Conservation (phyloP, 2,888 invertebrate genomes). For the Magallana nippona region DNA sequence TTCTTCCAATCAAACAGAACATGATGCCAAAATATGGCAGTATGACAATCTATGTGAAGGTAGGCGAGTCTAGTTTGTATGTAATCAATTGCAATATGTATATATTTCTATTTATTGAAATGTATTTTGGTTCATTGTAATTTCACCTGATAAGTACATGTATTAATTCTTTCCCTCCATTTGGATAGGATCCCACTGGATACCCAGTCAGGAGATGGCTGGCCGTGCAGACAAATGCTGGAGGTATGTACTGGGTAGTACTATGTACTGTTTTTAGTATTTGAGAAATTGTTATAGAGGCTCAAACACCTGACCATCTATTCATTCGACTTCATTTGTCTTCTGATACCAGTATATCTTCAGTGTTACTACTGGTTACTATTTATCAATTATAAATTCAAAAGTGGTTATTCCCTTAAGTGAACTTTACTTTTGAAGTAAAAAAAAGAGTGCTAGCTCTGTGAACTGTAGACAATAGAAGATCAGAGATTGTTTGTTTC, state of each 20-base stretch:
- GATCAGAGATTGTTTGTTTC: no score
- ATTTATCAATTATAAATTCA: no score
- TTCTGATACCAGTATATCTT: no score
- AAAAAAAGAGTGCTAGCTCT: no score
- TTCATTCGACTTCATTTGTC: no score
- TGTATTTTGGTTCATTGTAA: not conserved
- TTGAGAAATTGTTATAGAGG: not conserved
- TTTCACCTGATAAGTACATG: not conserved
- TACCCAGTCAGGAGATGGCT: constrained; percentile 95
- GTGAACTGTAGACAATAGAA: no score
- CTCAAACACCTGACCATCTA: no score
- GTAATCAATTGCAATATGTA: not conserved
- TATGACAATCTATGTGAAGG: constrained; percentile 92
- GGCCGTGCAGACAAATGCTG: constrained; percentile 86
- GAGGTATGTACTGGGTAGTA: constrained; percentile 62
- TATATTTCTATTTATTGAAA: not conserved
- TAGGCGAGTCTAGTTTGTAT: constrained; percentile 59
- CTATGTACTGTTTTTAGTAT: not conserved
- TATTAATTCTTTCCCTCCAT: not conserved
- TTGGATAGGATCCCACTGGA: constrained; percentile 87
- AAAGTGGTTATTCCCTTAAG: no score
- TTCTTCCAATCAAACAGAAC: constrained; percentile 95
- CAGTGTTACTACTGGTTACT: no score
- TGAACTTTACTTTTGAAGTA: no score
- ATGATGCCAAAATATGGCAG: constrained; percentile 94